Evolutionary conservation across 2,113 vertebrate species (phyloP).

Genomic region (Uria lomvia): DNA sequence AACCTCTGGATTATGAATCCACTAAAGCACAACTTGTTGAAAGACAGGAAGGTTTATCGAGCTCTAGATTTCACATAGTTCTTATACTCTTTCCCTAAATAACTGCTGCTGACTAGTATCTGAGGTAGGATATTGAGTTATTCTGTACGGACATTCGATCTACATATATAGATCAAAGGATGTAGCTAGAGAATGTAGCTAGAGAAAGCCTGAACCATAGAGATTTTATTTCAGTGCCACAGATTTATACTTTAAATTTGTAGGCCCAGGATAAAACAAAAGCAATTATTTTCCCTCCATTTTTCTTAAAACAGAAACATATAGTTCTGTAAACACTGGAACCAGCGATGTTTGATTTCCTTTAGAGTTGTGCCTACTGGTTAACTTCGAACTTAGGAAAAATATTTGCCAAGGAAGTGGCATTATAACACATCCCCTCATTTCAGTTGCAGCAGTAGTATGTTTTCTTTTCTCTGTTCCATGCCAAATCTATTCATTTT

Average conservation of each 20-base stretch:
- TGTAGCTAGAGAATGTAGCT: not conserved
- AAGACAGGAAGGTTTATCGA: not conserved
- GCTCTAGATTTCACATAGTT: not conserved
- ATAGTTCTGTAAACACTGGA: not conserved
- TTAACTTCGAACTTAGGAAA: not conserved
- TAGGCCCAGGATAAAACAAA: not conserved
- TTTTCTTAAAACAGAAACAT: not conserved
- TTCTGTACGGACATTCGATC: not conserved
- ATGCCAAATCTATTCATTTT: not conserved
- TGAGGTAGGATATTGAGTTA: not conserved
- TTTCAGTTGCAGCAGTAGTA: not conserved
- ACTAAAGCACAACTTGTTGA: not conserved
- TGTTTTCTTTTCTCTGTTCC: not conserved
- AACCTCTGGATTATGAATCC: not conserved
- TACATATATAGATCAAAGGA: not conserved
- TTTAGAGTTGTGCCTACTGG: not conserved
- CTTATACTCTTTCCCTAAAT: not conserved
- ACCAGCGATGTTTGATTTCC: not conserved
- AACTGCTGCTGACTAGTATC: not conserved
- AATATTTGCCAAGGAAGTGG: not conserved
- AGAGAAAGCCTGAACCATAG: not conserved
- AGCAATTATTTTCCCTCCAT: not conserved
- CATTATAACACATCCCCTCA: not conserved
- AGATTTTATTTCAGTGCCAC: not conserved
- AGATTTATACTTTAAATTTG: not conserved